Evolutionary conservation across 2,888 invertebrate genomes (phyloP), one percentile per base, ranked within the genome.

Genomic region (Heteropelma amictum): DNA sequence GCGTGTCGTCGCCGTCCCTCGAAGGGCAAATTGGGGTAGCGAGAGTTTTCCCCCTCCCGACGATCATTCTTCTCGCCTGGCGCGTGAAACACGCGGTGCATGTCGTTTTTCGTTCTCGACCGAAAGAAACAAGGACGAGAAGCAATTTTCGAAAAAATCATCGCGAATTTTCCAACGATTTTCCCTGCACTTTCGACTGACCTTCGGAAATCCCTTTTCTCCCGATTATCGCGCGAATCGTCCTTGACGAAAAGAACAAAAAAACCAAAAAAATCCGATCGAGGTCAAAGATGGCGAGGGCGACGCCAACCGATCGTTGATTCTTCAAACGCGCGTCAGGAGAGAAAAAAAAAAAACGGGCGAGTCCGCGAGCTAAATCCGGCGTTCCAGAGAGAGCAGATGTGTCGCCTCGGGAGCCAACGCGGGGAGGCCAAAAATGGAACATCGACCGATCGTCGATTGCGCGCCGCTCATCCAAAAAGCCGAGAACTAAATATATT

Each of bases 371-470:
- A 38, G 54, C 38, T 23, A 26, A 54, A 19, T 40, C 38, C 10
- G 56, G 40, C 40, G 54, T 65, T 65, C 65, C 60, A 65, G 65
- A 53, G 33, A 45, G 40, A 38, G 47, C 63, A 51, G 60, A 53
- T 72, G 72, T 45, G 65, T 60, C 58, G 51, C 47, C 30, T 12
- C 28, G 51, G 3, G 40, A n/a, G 26, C 12, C 21, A 19, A 14
- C 54, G 30, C 49, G 3, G 23, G 47, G 51, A 49, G 33, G 61
- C 61, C 75, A 71, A 75, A 75, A 75, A 71, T 71, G 71, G 61
- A 75, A 72, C 70, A 61, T 69, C 28, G 49, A 69, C 67, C 75
- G 72, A 75, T 75, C 71, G 75, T 63, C 56, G 56, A 75, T 67
- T n/a, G n/a, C n/a, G n/a, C n/a, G 45, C 51, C 69, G 69, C 42